phyloP scores from a whole-genome alignment of 2,797 vertebrate species.

The Cuniculus paca region DNA sequence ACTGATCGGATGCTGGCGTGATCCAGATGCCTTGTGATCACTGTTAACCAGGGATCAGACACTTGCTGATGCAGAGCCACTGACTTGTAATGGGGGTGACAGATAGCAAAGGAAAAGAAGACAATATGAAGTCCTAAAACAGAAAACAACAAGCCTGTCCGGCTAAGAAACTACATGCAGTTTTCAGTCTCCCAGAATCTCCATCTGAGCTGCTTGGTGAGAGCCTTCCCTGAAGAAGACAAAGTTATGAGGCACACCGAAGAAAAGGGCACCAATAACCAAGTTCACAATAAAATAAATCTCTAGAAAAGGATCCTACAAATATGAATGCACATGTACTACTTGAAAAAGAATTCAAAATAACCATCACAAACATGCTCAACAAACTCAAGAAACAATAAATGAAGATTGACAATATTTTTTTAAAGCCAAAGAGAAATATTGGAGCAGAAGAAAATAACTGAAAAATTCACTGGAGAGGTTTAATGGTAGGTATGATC shows the following conservation, averaged over 20 bases:
- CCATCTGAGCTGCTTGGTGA: not conserved
- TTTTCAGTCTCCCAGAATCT: not conserved
- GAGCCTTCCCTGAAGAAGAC: not conserved
- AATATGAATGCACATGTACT: not conserved
- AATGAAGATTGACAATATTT: not conserved
- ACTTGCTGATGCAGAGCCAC: not conserved
- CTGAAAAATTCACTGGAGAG: not conserved
- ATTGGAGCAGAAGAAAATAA: not conserved
- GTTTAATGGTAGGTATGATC: not conserved
- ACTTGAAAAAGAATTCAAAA: conserved; percentile 19
- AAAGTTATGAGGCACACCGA: not conserved
- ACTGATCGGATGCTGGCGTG: not conserved
- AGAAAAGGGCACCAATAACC: not conserved
- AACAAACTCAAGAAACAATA: not conserved
- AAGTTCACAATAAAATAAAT: not conserved
- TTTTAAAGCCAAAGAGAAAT: not conserved
- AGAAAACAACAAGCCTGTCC: not conserved
- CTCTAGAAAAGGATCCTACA: not conserved
- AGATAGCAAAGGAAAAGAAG: not conserved
- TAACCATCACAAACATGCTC: not conserved
- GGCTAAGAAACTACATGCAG: not conserved
- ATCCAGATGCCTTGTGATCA: not conserved
- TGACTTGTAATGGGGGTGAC: not conserved
- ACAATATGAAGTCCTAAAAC: not conserved
- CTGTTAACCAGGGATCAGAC: not conserved